Percentiles rank a stretch among this genome's conserved stretches.
Evolutionary conservation across 2,797 vertebrate genomes (phyloP).

Genomic region (Sebastes hubbsi): DNA sequence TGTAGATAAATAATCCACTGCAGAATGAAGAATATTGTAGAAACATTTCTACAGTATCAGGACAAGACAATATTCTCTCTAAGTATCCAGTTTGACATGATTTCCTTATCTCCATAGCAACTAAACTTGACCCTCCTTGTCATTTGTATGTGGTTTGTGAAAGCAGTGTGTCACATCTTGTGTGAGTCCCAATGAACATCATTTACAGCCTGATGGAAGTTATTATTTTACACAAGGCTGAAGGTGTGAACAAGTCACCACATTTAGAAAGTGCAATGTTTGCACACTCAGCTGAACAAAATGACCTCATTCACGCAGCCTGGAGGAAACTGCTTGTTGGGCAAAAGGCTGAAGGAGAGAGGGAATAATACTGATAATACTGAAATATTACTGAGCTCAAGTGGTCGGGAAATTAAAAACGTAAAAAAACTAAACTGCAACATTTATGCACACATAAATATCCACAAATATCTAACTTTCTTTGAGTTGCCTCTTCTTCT

Average conservation of each 20-base stretch:
- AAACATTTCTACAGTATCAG: neutral
- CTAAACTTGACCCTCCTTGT: neutral
- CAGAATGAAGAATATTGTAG: neutral
- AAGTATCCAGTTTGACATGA: neutral
- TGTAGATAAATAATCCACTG: neutral
- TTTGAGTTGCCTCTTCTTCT: neutral
- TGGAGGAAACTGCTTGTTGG: conserved; percentile 47
- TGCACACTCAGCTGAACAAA: conserved; percentile 53
- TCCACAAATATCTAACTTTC: neutral
- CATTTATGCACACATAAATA: neutral
- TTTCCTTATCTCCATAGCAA: conserved; percentile 24
- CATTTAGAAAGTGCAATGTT: conserved; percentile 70
- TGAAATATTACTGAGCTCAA: neutral
- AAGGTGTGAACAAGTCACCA: conserved; percentile 50
- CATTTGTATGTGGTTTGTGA: conserved; percentile 12
- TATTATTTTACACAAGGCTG: conserved; percentile 32
- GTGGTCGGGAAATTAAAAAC: conserved; percentile 5
- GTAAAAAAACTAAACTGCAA: neutral
- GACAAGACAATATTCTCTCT: neutral
- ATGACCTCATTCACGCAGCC: conserved; percentile 63
- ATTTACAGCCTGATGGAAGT: conserved; percentile 41
- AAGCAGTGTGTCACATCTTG: conserved; percentile 1
- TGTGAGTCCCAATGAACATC: conserved; percentile 11
- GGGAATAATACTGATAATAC: conserved; percentile 1
- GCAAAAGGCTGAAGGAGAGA: conserved; percentile 36